Base-by-base conservation (phyloP, 1,140 invertebrate species). In the Campoletis sonorensis region DNA sequence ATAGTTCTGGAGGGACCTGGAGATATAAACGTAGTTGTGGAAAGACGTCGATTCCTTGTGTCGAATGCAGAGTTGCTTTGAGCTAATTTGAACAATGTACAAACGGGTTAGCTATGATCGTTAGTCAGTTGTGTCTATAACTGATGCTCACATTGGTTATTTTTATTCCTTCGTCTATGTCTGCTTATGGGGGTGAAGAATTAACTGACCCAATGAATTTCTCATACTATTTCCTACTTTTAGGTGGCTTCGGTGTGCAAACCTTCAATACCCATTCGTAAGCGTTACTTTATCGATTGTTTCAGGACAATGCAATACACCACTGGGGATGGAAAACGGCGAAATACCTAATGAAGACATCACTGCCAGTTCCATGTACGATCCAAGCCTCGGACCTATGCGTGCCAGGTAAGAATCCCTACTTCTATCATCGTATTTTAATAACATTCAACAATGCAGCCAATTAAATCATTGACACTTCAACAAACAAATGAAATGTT, bases 321-420 rank as follows among this genome's bases (percentile, higher is more conserved):
- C 94, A 16, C 88, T 95, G 83, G 94, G 94, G 75, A 94, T 95
- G 94, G 93, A 94, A 89, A 93, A 89, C 79, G 94, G 94, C 79
- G 91, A 91, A 81, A 95, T 95, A 82, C 91, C 92, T 58, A 93
- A 94, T 87, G 89, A 92, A 84, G 93, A 93, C 84, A 94, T 95
- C 81, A 91, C 93, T 49, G 94, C 94, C 72, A 94, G 93, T 84
- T 94, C 94, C 58, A 93, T 94, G 81, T 94, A 93, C 85, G 93
- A 94, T 87, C 90, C 91, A 18, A 92, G 92, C 58, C 94, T 95
- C 71, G 94, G 94, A 33, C 94, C 94, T 18, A 93, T 93, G 83
- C 92, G 93, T 88, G 94, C 93, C 84, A 93, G 94, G 94, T 95
- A 64, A 64, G 61, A 61, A 61, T 5, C 21, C n/a, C 0, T 26